A percentile compares a stretch with the other conserved stretches of the same genome.
These are phyloP conservation scores for Watsonalla binaria DNA, from an alignment of 2,888 invertebrate genomes.

Conservation along the genomic window DNA sequence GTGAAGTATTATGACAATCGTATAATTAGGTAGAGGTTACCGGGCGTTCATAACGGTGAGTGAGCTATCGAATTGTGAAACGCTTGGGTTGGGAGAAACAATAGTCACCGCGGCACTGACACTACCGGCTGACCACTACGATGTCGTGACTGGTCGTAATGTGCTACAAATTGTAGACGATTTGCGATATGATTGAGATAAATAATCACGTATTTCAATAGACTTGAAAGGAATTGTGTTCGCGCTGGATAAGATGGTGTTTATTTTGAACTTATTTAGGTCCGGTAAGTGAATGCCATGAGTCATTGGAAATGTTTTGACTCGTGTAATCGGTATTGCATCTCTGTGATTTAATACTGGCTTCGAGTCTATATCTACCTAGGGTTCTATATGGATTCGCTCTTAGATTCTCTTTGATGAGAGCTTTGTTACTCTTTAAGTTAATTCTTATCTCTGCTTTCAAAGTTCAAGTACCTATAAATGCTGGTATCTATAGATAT, in stretches of 20 bases:
- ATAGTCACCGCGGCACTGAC: conserved; percentile 7
- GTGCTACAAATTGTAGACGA: conserved; percentile 34
- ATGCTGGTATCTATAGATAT: too few species aligned
- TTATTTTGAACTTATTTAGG: background rate
- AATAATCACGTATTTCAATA: conserved; percentile 3
- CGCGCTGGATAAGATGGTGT: conserved; percentile 12
- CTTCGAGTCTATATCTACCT: background rate
- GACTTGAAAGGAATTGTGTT: conserved; percentile 1
- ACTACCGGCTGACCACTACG: conserved; percentile 15
- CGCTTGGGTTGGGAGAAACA: conserved; percentile 9
- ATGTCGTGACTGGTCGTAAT: conserved; percentile 35
- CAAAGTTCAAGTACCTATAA: too few species aligned
- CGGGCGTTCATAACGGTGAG: conserved; percentile 40
- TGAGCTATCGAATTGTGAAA: conserved; percentile 22
- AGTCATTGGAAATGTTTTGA: background rate
- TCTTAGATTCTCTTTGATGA: too few species aligned
- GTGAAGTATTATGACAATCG: conserved; percentile 29
- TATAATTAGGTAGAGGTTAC: conserved; percentile 51
- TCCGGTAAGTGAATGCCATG: background rate
- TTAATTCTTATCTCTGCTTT: too few species aligned
- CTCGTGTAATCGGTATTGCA: background rate
- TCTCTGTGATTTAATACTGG: background rate
- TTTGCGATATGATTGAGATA: conserved; percentile 10
- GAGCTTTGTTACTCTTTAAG: too few species aligned
- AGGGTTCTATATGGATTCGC: background rate